Base-by-base conservation (phyloP, 2,113 vertebrate genomes). In the Antechinus flavipes region DNA sequence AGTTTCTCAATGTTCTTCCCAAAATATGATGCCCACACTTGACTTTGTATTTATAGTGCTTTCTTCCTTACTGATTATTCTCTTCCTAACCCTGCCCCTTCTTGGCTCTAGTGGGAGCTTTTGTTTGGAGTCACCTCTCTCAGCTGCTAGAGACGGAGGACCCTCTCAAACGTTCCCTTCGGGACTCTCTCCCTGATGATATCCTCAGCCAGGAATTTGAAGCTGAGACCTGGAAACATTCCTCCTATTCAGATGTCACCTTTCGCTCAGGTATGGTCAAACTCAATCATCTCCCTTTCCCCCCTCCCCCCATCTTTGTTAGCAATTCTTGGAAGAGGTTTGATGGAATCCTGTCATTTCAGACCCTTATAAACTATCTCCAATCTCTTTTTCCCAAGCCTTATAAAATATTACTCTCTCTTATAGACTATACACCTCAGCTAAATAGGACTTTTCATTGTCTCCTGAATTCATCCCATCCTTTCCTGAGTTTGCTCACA, bases 81-180 rank as follows among this genome's bases (percentile, higher is more conserved):
- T 2, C 0, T 84, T 84, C 19, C 19, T 42, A 19, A 84, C 23
- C 9, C 5, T 84, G 93, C 93, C 22, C 97, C 91, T 93, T 0
- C 93, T 46, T 16, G 22, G 56, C 96, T 97, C 12, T 89, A 99
- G 99, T 99, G 97, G 99, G 99, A 42, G 99, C 99, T 35, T 99
- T 99, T 96, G 99, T 99, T 89, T 99, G 99, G 99, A 99, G 99
- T 97, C 99, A 99, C 94, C 98, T 99, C 30, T 98, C 99, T 89
- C 99, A 99, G 95, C 96, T 99, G 54, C 97, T 99, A 96, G 99
- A 99, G 97, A 99, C 99, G 0, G 98, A 99, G 12, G 99, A 99
- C 96, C 99, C 99, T 0, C 47, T 99, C 95, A 99, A 99, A 97
- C 98, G 97, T 94, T 53, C 98, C 26, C 97, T 99, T 53, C 97